Evolutionary conservation across 2,797 vertebrate species (phyloP).

Genomic region (Halcyon badia): DNA sequence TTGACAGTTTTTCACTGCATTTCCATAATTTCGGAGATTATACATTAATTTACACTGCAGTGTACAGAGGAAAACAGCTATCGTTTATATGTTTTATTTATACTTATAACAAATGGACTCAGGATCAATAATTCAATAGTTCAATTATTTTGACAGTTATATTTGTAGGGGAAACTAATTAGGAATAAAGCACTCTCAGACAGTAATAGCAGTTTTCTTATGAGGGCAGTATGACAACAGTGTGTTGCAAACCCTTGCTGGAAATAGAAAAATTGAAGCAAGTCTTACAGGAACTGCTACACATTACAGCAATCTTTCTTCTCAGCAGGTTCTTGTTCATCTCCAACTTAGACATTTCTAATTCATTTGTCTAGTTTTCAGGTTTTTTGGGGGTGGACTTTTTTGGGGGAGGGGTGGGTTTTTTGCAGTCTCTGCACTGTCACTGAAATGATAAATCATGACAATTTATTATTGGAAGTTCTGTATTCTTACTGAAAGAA

Average conservation of each 20-base stretch:
- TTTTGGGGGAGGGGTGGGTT: not conserved
- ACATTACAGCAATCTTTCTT: not conserved
- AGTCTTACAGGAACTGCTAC: not conserved
- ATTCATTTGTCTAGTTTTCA: not conserved
- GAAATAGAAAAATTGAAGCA: not conserved
- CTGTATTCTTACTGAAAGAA: not conserved
- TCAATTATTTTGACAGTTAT: constrained; percentile 37
- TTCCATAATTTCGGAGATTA: not conserved
- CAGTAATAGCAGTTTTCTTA: not conserved
- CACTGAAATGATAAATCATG: not conserved
- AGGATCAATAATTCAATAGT: constrained; percentile 11
- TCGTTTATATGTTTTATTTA: constrained; percentile 10
- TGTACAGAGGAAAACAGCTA: not conserved
- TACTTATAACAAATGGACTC: not conserved
- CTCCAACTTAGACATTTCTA: not conserved
- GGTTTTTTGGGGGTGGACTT: not conserved
- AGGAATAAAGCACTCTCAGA: not conserved
- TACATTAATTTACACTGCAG: not conserved
- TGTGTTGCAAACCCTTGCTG: not conserved
- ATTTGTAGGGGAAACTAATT: not conserved
- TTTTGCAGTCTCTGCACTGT: not conserved
- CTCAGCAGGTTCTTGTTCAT: not conserved
- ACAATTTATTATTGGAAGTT: not conserved
- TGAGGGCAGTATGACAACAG: not conserved
- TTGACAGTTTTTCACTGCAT: not conserved